These are phyloP conservation scores for Paedocypris micromegethes DNA, from an alignment of 2,797 vertebrate genomes.

Conservation along the genomic window DNA sequence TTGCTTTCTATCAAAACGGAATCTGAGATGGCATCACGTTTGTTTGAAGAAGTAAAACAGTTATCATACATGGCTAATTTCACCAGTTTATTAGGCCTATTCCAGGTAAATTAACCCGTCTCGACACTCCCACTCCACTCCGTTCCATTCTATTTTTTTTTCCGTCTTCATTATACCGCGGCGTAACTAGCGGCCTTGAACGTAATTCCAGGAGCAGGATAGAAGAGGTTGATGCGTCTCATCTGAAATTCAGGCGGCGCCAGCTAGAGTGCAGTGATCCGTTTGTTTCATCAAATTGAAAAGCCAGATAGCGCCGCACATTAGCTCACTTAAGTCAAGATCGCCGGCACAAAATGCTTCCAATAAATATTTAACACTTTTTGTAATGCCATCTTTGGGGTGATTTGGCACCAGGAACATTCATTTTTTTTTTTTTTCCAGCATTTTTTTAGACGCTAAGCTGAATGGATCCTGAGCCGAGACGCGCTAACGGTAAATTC, in stretches of 20 bases:
- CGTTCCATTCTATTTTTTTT: conserved; percentile 16
- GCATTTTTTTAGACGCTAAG: conserved; percentile 4
- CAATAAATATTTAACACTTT: conserved; percentile 25
- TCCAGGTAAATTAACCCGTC: conserved; percentile 14
- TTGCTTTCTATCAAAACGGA: too few relatives aligned
- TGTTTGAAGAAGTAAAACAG: neutral
- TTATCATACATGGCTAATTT: neutral
- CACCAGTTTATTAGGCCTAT: neutral
- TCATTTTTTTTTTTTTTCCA: neutral
- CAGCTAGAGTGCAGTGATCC: conserved; percentile 23
- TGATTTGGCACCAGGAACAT: neutral
- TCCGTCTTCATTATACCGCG: conserved; percentile 18
- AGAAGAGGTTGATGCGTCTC: conserved; percentile 12
- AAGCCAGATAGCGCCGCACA: conserved; percentile 26
- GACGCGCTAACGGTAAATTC: too few relatives aligned
- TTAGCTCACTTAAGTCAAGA: conserved; percentile 23
- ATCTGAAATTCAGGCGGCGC: conserved; percentile 28
- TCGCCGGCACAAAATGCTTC: conserved; percentile 22
- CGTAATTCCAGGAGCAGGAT: conserved; percentile 18
- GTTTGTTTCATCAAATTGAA: conserved; percentile 33
- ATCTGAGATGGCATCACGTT: too few relatives aligned
- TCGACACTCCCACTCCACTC: neutral
- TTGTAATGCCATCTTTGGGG: conserved; percentile 18
- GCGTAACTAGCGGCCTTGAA: conserved; percentile 8
- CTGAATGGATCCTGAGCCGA: neutral